phyloP scores from a whole-genome alignment of 2,888 invertebrate species.

The Lycocerus yunnanus region DNA sequence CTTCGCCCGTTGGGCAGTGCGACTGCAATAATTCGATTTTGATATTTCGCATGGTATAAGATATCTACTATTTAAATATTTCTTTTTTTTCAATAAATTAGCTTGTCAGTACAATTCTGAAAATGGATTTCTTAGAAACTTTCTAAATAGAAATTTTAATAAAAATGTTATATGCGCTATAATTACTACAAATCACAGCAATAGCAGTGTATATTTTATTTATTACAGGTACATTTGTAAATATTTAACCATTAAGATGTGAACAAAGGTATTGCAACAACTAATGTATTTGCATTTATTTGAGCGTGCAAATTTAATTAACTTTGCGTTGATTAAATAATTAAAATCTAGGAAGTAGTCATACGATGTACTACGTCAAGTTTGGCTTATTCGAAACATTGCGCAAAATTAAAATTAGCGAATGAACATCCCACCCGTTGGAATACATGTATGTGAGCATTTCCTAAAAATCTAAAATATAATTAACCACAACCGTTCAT shows the following conservation, averaged over 20 bases:
- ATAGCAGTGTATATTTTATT: background rate
- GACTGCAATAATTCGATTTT: no score
- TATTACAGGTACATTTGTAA: background rate
- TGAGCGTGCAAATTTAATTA: background rate
- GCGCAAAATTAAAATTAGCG: background rate
- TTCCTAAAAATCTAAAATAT: background rate
- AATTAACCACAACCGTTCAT: background rate
- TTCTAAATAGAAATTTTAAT: background rate
- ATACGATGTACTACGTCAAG: background rate
- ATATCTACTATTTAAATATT: no score
- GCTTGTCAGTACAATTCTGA: no score
- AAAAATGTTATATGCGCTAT: no score
- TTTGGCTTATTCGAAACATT: background rate
- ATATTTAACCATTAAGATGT: background rate
- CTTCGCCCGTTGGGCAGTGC: no score
- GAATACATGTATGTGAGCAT: background rate
- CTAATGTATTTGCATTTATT: background rate
- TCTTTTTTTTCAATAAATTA: no score
- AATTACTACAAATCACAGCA: background rate
- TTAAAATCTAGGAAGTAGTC: background rate
- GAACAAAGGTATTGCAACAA: background rate
- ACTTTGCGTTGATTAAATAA: background rate
- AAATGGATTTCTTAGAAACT: background rate
- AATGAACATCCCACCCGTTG: background rate
- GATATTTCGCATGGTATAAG: no score